Conservation (phyloP, 2,888 invertebrate species). For the Andrena fulva region DNA sequence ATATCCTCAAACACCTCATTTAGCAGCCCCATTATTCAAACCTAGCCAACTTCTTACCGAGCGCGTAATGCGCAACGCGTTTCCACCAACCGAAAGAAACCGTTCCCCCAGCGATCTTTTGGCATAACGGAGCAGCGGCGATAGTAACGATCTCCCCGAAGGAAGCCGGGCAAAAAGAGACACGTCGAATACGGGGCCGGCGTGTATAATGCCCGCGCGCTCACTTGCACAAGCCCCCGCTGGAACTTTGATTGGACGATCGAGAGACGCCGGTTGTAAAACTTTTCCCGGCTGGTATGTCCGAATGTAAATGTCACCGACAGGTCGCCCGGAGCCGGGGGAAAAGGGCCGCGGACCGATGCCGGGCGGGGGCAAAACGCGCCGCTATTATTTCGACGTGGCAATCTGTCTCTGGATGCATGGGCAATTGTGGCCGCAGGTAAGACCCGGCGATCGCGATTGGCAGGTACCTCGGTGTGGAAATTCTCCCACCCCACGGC, state of each 20-base stretch:
- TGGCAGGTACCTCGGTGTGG: constrained; percentile 70
- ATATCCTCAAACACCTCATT: constrained; percentile 1
- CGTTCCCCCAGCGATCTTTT: constrained; percentile 28
- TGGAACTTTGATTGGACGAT: constrained; percentile 76
- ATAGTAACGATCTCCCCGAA: constrained; percentile 45
- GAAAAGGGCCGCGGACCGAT: not conserved
- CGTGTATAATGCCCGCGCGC: constrained; percentile 22
- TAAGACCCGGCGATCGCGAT: constrained; percentile 60
- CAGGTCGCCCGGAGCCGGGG: not conserved
- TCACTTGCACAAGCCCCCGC: constrained; percentile 54
- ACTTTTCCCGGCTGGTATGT: constrained; percentile 56
- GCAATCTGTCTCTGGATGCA: constrained; percentile 64
- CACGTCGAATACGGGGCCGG: constrained; percentile 26
- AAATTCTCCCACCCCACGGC: constrained; percentile 71
- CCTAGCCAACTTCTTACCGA: not conserved
- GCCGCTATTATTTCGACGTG: constrained; percentile 61
- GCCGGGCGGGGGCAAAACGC: not conserved
- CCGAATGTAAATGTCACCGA: constrained; percentile 56
- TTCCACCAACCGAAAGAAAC: constrained; percentile 30
- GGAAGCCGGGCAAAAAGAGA: constrained; percentile 42
- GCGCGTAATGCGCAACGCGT: constrained; percentile 1
- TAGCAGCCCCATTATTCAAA: not conserved
- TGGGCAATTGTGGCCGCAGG: constrained; percentile 45
- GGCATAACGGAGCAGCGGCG: constrained; percentile 36
- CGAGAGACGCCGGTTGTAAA: constrained; percentile 43